Evolutionary conservation across 2,797 vertebrate species (phyloP).

Genomic region (Falco concolor): DNA sequence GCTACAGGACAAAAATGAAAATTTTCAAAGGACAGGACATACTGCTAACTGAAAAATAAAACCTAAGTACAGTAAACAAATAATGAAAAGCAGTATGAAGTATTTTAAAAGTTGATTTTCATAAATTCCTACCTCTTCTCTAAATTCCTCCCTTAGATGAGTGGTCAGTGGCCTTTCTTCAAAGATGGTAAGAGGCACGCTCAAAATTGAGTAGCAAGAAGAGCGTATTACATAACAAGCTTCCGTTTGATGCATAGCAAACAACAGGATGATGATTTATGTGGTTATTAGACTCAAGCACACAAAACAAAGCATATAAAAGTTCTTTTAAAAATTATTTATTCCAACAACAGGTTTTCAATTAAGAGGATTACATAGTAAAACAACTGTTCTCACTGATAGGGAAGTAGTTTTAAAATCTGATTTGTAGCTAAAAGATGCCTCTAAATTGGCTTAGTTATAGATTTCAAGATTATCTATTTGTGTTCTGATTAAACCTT

Average conservation of each 20-base stretch:
- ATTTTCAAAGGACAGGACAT: background rate
- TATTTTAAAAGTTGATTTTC: background rate
- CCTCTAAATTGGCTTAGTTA: background rate
- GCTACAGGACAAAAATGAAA: background rate
- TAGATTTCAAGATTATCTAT: conserved; percentile 26
- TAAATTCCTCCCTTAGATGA: background rate
- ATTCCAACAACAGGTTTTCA: background rate
- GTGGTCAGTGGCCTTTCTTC: background rate
- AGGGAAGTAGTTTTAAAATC: background rate
- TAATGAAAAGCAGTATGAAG: background rate
- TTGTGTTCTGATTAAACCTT: conserved; percentile 9
- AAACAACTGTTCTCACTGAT: background rate
- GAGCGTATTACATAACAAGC: background rate
- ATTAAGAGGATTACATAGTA: background rate
- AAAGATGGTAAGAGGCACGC: background rate
- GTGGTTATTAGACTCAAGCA: background rate
- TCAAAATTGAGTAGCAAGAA: background rate
- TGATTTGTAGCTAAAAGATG: background rate
- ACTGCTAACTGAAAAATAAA: background rate
- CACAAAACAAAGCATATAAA: background rate
- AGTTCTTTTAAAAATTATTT: background rate
- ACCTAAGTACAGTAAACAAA: background rate
- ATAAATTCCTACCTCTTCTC: background rate
- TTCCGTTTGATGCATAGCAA: background rate
- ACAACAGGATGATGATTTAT: background rate